Conservation (phyloP, 1,140 invertebrate genomes). For the Dendrolimus kikuchii region DNA sequence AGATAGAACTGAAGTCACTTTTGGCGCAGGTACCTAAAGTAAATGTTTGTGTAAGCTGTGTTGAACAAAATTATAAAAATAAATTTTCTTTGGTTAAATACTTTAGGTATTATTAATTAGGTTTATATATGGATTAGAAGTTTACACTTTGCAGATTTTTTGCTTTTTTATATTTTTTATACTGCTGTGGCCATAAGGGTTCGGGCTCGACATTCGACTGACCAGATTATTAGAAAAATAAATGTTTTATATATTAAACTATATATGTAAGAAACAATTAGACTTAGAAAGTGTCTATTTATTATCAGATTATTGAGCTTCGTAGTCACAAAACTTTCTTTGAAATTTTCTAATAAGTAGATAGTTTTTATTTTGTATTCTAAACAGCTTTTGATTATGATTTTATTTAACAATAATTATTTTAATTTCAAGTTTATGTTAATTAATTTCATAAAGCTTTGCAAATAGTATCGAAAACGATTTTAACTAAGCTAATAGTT, state of each 20-base stretch:
- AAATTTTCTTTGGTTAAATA: neutral
- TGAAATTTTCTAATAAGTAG: too few species aligned
- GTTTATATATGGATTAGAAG: neutral
- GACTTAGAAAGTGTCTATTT: slow-evolving; percentile 46
- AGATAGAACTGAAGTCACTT: too few species aligned
- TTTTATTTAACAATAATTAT: too few species aligned
- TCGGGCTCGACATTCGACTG: slow-evolving; percentile 47
- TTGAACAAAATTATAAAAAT: too few species aligned
- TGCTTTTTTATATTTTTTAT: slow-evolving; percentile 16
- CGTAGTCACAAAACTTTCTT: slow-evolving; percentile 33
- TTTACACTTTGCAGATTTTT: too few species aligned
- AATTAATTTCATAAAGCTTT: slow-evolving; percentile 1
- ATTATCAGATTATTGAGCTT: slow-evolving; percentile 26
- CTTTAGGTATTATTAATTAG: slow-evolving; percentile 5
- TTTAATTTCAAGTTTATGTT: neutral
- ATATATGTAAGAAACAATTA: slow-evolving; percentile 40
- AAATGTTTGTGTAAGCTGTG: too few species aligned
- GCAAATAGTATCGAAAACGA: slow-evolving; percentile 5
- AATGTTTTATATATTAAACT: slow-evolving; percentile 52
- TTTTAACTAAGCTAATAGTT: slow-evolving; percentile 15
- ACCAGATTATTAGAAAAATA: slow-evolving; percentile 42
- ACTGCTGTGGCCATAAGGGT: slow-evolving; percentile 30
- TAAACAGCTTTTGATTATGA: too few species aligned
- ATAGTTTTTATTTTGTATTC: too few species aligned
- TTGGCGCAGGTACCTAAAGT: too few species aligned